Conservation (phyloP, 2,797 vertebrate species). For the Luscinia megarhynchos region DNA sequence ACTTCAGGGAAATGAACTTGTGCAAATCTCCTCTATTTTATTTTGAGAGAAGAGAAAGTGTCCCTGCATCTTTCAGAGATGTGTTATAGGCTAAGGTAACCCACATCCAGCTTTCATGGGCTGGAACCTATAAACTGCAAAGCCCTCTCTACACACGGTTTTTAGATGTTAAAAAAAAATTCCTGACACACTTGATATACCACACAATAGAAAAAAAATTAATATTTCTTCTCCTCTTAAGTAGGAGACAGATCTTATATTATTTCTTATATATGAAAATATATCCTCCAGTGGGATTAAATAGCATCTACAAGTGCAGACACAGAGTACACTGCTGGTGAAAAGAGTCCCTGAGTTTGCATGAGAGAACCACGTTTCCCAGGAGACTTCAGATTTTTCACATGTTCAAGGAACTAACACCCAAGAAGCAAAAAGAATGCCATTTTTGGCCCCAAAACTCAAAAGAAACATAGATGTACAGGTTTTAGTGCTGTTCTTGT, state of each 20-base stretch:
- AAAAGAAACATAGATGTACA: neutral
- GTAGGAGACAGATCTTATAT: neutral
- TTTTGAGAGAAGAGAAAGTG: neutral
- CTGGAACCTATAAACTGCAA: neutral
- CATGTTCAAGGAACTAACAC: neutral
- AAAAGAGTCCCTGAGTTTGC: neutral
- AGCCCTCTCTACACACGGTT: neutral
- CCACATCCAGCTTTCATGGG: neutral
- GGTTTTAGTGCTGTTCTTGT: neutral
- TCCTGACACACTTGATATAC: neutral
- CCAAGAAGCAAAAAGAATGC: neutral
- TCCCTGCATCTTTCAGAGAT: neutral
- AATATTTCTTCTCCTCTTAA: neutral
- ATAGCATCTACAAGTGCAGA: neutral
- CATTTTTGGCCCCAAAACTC: neutral
- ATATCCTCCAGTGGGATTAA: neutral
- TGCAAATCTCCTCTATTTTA: neutral
- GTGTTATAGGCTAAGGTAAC: neutral
- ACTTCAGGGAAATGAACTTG: neutral
- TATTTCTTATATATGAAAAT: neutral
- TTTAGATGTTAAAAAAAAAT: neutral
- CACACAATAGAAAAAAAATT: neutral
- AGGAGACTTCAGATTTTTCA: neutral
- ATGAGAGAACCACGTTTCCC: neutral
- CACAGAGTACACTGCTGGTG: neutral